Evolutionary conservation across 2,888 invertebrate genomes (phyloP).

Genomic region (Platerodrilus igneus): DNA sequence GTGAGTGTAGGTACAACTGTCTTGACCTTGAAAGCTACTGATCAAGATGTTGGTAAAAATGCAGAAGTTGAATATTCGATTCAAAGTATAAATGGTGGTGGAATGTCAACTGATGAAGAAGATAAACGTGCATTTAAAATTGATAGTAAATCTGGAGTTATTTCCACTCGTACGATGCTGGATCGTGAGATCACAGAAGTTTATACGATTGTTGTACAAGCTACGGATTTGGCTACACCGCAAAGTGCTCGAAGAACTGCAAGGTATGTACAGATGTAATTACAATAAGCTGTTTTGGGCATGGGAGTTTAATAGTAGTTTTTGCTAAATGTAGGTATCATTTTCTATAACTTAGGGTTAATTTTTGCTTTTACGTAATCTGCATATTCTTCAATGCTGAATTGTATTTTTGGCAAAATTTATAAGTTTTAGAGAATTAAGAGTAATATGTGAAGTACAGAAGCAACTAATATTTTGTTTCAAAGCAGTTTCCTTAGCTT

Average conservation of each 20-base stretch:
- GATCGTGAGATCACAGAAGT: slow-evolving; percentile 85
- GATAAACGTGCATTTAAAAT: slow-evolving; percentile 78
- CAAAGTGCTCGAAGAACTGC: slow-evolving; percentile 75
- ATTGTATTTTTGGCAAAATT: too few species aligned
- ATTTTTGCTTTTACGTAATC: too few species aligned
- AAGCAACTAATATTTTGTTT: too few species aligned
- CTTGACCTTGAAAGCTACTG: slow-evolving; percentile 84
- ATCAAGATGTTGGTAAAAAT: slow-evolving; percentile 87
- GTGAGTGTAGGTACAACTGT: slow-evolving; percentile 84
- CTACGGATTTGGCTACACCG: slow-evolving; percentile 79
- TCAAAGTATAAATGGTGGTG: slow-evolving; percentile 64
- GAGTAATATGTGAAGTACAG: too few species aligned
- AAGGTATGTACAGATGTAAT: slow-evolving; percentile 47
- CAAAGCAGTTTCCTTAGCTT: too few species aligned
- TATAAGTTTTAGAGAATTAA: too few species aligned
- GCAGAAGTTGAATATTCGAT: slow-evolving; percentile 76
- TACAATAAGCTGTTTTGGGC: not conserved
- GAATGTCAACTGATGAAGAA: slow-evolving; percentile 58
- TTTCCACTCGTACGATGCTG: slow-evolving; percentile 73
- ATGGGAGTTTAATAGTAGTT: too few species aligned
- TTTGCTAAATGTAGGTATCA: too few species aligned
- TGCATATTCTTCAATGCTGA: too few species aligned
- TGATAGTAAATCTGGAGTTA: slow-evolving; percentile 78
- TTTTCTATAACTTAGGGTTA: not conserved
- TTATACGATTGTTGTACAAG: slow-evolving; percentile 80